phyloP scores from a whole-genome alignment of 2,888 invertebrate species.

The Hypselothyrea guttata region DNA sequence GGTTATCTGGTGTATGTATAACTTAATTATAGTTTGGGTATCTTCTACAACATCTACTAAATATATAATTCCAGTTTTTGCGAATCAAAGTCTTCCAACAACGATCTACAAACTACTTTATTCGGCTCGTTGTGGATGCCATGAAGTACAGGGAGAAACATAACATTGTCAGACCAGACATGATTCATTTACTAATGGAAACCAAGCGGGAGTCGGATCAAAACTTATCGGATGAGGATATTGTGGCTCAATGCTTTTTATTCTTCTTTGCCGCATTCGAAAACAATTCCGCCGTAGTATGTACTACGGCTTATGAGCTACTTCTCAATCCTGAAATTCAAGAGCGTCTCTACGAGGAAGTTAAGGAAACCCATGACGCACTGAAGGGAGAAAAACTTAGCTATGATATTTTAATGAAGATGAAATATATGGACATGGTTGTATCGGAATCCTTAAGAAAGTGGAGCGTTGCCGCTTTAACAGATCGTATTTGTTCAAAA shows the following conservation, averaged over 20 bases:
- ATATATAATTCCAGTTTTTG: slow-evolving; percentile 19
- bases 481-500: slow-evolving; percentile 83
- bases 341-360: slow-evolving; percentile 83
- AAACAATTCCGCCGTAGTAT: slow-evolving; percentile 80
- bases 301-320: slow-evolving; percentile 84
- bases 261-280: slow-evolving; percentile 85
- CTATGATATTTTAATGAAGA: slow-evolving; percentile 83
- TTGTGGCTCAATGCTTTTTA: slow-evolving; percentile 84
- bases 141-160: slow-evolving; percentile 80
- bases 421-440: slow-evolving; percentile 86
- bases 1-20: slow-evolving; percentile 37
- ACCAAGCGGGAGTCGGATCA: slow-evolving; percentile 75
- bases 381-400: slow-evolving; percentile 81
- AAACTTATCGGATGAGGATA: slow-evolving; percentile 63
- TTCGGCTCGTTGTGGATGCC: slow-evolving; percentile 76
- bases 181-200: slow-evolving; percentile 84
- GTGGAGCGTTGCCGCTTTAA: slow-evolving; percentile 82
- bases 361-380: slow-evolving; percentile 81
- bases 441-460: slow-evolving; percentile 83
- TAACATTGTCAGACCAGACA: slow-evolving; percentile 82
- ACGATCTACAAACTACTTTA: slow-evolving; percentile 75
- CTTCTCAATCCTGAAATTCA: slow-evolving; percentile 84
- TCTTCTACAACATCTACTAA: too few species aligned
- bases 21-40: too few species aligned
- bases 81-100: slow-evolving; percentile 41